These are phyloP conservation scores for Eurypyga helias DNA, from an alignment of 2,113 vertebrate species.

Conservation along the genomic window DNA sequence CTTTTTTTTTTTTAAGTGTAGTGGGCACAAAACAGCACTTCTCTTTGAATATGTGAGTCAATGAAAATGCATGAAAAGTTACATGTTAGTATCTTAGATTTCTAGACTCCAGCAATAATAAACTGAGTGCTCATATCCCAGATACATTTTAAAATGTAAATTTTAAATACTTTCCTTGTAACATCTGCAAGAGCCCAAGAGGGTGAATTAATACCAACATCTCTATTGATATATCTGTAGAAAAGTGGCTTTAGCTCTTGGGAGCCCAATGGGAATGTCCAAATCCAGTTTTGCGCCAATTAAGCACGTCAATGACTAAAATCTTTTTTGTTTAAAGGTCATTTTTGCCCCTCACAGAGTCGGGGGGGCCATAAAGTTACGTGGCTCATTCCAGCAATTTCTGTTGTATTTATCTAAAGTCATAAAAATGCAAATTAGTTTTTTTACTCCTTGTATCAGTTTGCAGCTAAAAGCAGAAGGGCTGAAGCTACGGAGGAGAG, in stretches of 20 bases:
- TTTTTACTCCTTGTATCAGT: background rate
- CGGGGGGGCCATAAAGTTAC: background rate
- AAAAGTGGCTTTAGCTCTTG: background rate
- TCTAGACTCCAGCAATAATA: background rate
- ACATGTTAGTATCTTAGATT: background rate
- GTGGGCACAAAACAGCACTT: fast-evolving
- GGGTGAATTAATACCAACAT: background rate
- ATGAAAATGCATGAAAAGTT: background rate
- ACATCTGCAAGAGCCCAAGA: background rate
- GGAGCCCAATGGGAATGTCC: background rate
- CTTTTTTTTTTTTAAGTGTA: background rate
- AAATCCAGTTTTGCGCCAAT: background rate
- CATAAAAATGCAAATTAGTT: background rate
- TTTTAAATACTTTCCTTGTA: background rate
- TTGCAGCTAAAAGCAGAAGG: background rate
- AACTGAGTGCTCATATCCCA: background rate
- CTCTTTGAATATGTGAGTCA: background rate
- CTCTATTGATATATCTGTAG: background rate
- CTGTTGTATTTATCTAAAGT: background rate
- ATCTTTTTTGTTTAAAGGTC: background rate
- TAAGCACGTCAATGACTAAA: background rate
- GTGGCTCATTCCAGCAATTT: background rate
- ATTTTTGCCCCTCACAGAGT: background rate
- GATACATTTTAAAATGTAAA: background rate
- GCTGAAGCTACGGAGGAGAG: background rate